Base-by-base conservation (phyloP, 2,888 invertebrate species). In the Neoaliturus tenellus region DNA sequence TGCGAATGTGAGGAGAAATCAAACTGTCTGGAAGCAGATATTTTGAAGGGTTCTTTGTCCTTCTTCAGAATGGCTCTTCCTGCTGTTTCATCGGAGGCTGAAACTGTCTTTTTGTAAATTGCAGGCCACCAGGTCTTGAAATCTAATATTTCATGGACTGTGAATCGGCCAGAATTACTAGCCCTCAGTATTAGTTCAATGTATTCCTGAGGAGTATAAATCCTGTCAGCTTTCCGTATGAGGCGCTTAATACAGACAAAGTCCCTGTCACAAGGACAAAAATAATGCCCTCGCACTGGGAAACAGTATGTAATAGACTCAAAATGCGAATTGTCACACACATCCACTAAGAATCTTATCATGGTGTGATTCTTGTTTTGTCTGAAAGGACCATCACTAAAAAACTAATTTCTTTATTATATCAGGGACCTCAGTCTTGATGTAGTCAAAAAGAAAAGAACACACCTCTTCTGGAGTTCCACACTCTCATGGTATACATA, bases 401-500 rank as follows among this genome's bases (percentile, higher is more conserved):
- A 85, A 69, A 85, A 81, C 39, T 25, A 83, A 69, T 41, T 85
- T 28, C 80, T 82, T 83, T 25, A 51, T 51, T 3, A 17, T 58
- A 58, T 67, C 31, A 31, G 67, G 67, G 67, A 31, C 67, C n/a
- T 67, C 67, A 67, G 67, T 67, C 67, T 67, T 67, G 10, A 67
- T 67, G 67, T 67, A 31, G 67, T 67, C 67, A 67, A 31, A 67
- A 67, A 67, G 67, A 67, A 67, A 67, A 67, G 67, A 67, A 55
- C 83, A 73, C 44, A 85, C 82, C 71, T 83, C 84, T 28, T 85
- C 80, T n/a, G 83, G 82, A 14, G 44, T 39, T 44, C 81, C 28
- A 78, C 69, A 17, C 86, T 86, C 80, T 87, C 85, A 83, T 86
- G 86, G 82, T 86, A 86, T 12, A 85, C 55, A 41, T 86, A 86